Evolutionary conservation across 1,140 invertebrate genomes (phyloP).

Genomic region (Drosophila nannoptera): DNA sequence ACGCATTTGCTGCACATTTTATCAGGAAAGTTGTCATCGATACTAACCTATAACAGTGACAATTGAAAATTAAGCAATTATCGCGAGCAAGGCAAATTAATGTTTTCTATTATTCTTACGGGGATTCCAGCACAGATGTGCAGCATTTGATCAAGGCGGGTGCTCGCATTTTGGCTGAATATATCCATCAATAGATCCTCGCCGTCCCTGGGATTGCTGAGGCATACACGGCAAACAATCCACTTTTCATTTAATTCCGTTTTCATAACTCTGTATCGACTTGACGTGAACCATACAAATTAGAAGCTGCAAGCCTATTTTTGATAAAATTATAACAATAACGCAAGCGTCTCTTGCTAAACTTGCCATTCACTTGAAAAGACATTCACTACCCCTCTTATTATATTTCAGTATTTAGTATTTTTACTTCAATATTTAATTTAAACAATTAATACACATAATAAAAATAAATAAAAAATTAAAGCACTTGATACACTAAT

Average conservation of each 20-base stretch:
- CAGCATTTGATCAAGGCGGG: slow-evolving; percentile 80
- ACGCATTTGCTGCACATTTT: slow-evolving; percentile 69
- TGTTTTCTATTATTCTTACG: slow-evolving; percentile 24
- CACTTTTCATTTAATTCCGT: slow-evolving; percentile 79
- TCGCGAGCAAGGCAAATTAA: not conserved
- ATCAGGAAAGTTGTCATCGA: slow-evolving; percentile 65
- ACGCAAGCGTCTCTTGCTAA: slow-evolving; percentile 32
- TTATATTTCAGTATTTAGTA: slow-evolving; percentile 24
- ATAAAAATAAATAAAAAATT: no score
- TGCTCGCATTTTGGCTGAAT: slow-evolving; percentile 80
- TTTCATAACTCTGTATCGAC: slow-evolving; percentile 44
- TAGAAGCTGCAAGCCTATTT: slow-evolving; percentile 21
- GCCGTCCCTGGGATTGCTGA: slow-evolving; percentile 63
- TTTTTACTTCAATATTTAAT: slow-evolving; percentile 11
- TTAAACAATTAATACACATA: not conserved
- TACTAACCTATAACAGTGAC: slow-evolving; percentile 39
- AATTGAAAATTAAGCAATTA: no score
- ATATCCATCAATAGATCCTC: slow-evolving; percentile 81
- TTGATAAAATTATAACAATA: slow-evolving; percentile 32
- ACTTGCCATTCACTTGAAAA: slow-evolving; percentile 21
- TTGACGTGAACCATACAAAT: slow-evolving; percentile 20
- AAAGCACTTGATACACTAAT: not conserved
- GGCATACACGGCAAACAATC: slow-evolving; percentile 82
- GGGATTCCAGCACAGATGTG: slow-evolving; percentile 70
- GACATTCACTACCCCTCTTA: not conserved